A percentile compares a stretch with the other conserved stretches of the same genome.
phyloP scores from a whole-genome alignment of 1,140 invertebrate species.

The Papilio polyxenes region DNA sequence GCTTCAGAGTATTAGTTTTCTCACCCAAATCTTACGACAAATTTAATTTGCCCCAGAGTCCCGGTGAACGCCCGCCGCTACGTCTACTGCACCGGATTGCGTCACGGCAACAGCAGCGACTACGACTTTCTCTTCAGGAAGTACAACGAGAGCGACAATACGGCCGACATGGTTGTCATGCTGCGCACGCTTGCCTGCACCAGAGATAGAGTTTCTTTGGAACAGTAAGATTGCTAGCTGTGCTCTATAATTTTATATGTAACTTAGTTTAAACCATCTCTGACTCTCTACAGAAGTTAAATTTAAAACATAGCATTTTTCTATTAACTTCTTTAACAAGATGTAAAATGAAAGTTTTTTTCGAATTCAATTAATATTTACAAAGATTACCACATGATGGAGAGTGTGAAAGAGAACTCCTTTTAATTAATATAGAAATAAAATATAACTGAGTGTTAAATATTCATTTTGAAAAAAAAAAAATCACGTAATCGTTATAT shows the following conservation, averaged over 20 bases:
- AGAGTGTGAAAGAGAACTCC: no score
- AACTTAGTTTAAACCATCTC: background rate
- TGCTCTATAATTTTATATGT: background rate
- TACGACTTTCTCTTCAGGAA: conserved; percentile 81
- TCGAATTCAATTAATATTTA: no score
- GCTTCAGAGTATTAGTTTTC: background rate
- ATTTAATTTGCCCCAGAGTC: conserved; percentile 52
- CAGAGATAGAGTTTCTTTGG: conserved; percentile 66
- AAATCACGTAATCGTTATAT: background rate
- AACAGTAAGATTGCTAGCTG: conserved; percentile 69
- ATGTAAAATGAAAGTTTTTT: no score
- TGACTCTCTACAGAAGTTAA: background rate
- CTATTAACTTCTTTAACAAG: no score
- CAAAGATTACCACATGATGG: no score
- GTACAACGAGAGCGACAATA: conserved; percentile 79
- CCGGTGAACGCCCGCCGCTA: conserved; percentile 68
- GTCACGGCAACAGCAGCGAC: conserved; percentile 76
- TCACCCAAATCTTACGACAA: background rate
- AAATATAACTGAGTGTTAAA: no score
- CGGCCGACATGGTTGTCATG: conserved; percentile 83
- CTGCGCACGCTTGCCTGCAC: conserved; percentile 82
- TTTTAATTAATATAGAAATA: no score
- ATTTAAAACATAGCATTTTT: no score
- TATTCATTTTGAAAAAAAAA: no score
- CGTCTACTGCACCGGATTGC: conserved; percentile 82